Evolutionary conservation across 1,140 invertebrate genomes (phyloP), one percentile per base, ranked within the genome.

Genomic region (Zaprionus lachaisei): DNA sequence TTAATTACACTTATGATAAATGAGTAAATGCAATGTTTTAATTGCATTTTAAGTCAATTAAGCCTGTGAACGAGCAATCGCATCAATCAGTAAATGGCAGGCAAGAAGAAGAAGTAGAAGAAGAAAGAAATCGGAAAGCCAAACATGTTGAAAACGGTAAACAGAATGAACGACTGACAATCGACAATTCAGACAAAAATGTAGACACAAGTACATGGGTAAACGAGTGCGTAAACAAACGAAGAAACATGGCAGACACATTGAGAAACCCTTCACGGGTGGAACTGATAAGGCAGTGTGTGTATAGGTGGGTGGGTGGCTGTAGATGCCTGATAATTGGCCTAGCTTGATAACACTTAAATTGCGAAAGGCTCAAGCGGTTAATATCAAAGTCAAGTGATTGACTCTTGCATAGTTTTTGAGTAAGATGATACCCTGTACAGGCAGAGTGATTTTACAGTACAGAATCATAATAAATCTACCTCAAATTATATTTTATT

Each of bases 41-140:
- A 80, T 80, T 80, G 80, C 56, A 62, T 80, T 80, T 80, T 80
- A 80, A 80, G 78, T 56, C 77, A 1, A 5, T 51, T 26, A 58
- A 34, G 51, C 38, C 20, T 28, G 49, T 14, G 7, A 38, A 69
- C 49, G 61, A 20, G 37, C 60, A 64, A 81, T 47, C 41, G n/a
- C 15, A 81, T 81, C 80, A 81, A 81, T 81, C 80, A 81, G 20
- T 22, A 81, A 81, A 65, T 68, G 47, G 31, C 20, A 62, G 26
- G n/a, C 56, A 58, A 58, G 34, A 11, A 37, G 28, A 47, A n/a
- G 15, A n/a, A 55, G 20, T 15, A 64, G 9, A 14, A 24, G 14
- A 20, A 15, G 31, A 38, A 38, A 65, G 63, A 34, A 65, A 47
- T 47, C 41, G 26, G 20, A 63, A 66, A 58, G 34, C 38, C 31